These are phyloP conservation scores for Pseudomyrmex flavicornis DNA, from an alignment of 1,140 invertebrate genomes.

Conservation along the genomic window DNA sequence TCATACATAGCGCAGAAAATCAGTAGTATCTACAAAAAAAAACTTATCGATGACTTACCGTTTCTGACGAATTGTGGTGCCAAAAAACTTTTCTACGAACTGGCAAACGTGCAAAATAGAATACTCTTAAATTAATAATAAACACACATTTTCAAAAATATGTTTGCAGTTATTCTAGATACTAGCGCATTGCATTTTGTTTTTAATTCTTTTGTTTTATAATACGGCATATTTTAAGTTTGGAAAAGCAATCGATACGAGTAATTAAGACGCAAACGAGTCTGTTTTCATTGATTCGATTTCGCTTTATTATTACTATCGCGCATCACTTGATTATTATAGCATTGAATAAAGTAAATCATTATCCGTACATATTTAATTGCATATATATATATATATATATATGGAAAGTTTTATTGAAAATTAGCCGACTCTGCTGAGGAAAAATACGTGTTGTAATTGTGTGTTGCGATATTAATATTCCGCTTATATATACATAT, in stretches of 20 bases:
- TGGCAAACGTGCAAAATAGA: background rate
- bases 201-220: no score
- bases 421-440: background rate
- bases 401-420: background rate
- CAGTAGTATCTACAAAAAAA: conserved; percentile 28
- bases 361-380: background rate
- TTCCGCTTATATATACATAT: no score
- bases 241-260: background rate
- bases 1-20: conserved; percentile 14
- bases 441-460: background rate
- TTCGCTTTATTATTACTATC: no score
- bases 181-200: background rate
- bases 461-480: no score
- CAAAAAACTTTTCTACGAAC: background rate
- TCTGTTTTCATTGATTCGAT: no score
- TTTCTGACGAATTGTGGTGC: background rate
- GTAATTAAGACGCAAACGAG: no score
- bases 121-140: background rate
- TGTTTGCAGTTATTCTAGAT: background rate
- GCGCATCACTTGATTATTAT: background rate
- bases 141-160: no score
- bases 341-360: conserved; percentile 4
- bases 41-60: background rate
- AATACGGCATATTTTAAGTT: background rate
- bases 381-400: background rate